Conservation (phyloP, 2,113 vertebrate species). For the Ahaetulla prasina region DNA sequence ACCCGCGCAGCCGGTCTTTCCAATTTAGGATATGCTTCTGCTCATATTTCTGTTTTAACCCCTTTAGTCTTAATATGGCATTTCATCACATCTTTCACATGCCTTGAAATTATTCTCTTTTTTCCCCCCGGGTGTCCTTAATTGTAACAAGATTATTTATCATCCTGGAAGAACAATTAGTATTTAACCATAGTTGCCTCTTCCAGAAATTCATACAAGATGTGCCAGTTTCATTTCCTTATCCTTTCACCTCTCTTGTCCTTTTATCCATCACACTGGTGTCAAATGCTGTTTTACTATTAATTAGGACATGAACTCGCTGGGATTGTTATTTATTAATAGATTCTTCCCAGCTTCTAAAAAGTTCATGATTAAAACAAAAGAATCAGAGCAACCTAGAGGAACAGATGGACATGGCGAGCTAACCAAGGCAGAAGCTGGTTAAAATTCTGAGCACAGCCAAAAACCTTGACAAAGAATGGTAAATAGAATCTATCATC, state of each 20-base stretch:
- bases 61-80: not conserved
- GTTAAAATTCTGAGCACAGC: conserved; percentile 56
- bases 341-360: conserved; percentile 46
- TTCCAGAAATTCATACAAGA: not conserved
- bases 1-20: too few species aligned
- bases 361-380: conserved; percentile 57
- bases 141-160: conserved; percentile 6
- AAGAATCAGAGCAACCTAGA: conserved; percentile 49
- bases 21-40: not conserved
- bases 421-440: conserved; percentile 38
- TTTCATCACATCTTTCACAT: not conserved
- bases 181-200: not conserved
- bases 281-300: conserved; percentile 30
- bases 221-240: not conserved
- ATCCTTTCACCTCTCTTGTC: not conserved
- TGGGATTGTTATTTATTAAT: conserved; percentile 64
- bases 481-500: conserved; percentile 61
- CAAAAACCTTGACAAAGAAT: conserved; percentile 52
- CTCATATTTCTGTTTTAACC: not conserved
- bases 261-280: not conserved
- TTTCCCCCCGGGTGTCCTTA: not conserved
- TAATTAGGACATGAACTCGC: conserved; percentile 56
- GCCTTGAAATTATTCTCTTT: not conserved
- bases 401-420: conserved; percentile 51
- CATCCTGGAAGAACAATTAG: conserved; percentile 11